Evolutionary conservation across 2,888 invertebrate genomes (phyloP).

Genomic region (Dryadula phaetusa): DNA sequence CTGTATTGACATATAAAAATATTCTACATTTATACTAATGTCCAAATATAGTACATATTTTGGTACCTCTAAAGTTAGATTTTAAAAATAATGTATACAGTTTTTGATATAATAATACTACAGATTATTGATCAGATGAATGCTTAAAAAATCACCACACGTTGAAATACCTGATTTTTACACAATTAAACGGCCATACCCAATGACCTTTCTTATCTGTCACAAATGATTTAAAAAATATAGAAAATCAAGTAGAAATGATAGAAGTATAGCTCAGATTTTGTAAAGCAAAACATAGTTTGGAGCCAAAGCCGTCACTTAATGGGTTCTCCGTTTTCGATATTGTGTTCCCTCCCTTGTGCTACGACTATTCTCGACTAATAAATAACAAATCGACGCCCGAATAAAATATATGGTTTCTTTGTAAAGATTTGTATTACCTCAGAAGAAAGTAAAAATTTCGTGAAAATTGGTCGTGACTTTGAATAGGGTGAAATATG

Average conservation of each 20-base stretch:
- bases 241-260: conserved; percentile 64
- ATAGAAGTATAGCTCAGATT: conserved; percentile 57
- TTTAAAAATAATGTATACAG: no score
- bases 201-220: conserved; percentile 54
- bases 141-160: background rate
- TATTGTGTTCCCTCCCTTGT: conserved; percentile 76
- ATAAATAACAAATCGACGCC: conserved; percentile 84
- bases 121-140: no score
- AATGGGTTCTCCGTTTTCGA: conserved; percentile 79
- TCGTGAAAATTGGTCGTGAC: conserved; percentile 43
- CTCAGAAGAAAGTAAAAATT: conserved; percentile 55
- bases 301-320: conserved; percentile 75
- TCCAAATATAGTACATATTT: no score
- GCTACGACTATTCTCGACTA: conserved; percentile 81
- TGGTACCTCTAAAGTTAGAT: no score
- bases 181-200: conserved; percentile 50
- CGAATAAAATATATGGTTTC: conserved; percentile 79
- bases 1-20: no score
- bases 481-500: conserved; percentile 11
- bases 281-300: conserved; percentile 69
- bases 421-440: conserved; percentile 66
- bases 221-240: conserved; percentile 56
- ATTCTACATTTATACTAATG: no score
- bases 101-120: no score
- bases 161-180: background rate